Evolutionary conservation across 2,797 vertebrate species (phyloP).

Genomic region (Thunnus albacares): DNA sequence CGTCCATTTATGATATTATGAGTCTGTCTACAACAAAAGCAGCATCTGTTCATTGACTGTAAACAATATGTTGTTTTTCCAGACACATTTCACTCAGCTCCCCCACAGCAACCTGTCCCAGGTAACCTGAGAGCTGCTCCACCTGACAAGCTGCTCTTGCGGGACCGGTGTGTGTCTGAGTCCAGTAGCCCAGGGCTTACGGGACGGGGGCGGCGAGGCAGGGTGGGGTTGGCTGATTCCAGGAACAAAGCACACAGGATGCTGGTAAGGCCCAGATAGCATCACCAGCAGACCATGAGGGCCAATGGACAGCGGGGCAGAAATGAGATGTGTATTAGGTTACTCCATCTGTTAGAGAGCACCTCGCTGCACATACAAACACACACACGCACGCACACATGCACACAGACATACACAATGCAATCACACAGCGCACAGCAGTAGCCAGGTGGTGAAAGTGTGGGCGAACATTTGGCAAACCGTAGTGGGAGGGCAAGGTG

Average conservation of each 20-base stretch:
- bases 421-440: slow-evolving; percentile 60
- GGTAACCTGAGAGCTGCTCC: slow-evolving; percentile 67
- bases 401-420: slow-evolving; percentile 38
- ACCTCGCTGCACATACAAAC: slow-evolving; percentile 36
- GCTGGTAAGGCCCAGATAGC: slow-evolving; percentile 85
- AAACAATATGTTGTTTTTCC: slow-evolving; percentile 62
- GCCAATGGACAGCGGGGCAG: slow-evolving; percentile 76
- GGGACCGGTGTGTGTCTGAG: slow-evolving; percentile 25
- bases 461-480: slow-evolving; percentile 74
- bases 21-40: slow-evolving; percentile 32
- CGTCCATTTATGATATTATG: slow-evolving; percentile 33
- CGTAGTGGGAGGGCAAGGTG: slow-evolving; percentile 63
- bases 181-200: slow-evolving; percentile 30
- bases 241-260: slow-evolving; percentile 82
- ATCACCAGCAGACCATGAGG: slow-evolving; percentile 78
- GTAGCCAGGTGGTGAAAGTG: slow-evolving; percentile 75
- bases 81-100: slow-evolving; percentile 47
- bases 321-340: slow-evolving; percentile 80
- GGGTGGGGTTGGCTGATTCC: slow-evolving; percentile 75
- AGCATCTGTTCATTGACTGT: slow-evolving; percentile 57
- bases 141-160: slow-evolving; percentile 49
- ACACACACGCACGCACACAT: slow-evolving; percentile 25
- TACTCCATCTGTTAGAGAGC: slow-evolving; percentile 82
- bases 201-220: slow-evolving; percentile 27
- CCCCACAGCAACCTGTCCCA: slow-evolving; percentile 43